phyloP scores from a whole-genome alignment of 2,888 invertebrate genomes.

The Tiliacea aurago region DNA sequence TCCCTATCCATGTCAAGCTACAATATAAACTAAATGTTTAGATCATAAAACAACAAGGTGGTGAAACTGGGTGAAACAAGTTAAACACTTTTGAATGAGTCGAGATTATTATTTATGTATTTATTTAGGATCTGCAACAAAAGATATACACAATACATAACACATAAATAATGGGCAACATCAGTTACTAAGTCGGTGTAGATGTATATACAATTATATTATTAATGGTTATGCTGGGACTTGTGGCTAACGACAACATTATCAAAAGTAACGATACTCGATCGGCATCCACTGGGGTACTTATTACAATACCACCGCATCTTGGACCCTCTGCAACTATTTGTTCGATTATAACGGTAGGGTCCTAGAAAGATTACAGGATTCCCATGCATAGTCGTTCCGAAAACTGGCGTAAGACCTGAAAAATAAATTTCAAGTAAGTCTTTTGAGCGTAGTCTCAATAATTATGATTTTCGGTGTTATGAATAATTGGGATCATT shows the following conservation, averaged over 20 bases:
- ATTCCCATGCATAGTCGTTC: constrained; percentile 47
- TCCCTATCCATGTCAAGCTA: not conserved
- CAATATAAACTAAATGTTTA: not conserved
- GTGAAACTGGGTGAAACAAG: not conserved
- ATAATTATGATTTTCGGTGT: not conserved
- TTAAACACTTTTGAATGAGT: not conserved
- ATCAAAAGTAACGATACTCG: constrained; percentile 43
- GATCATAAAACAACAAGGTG: not conserved
- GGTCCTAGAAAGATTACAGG: constrained; percentile 52
- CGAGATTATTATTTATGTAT: not conserved
- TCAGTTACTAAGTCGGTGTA: no score
- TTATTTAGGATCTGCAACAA: no score
- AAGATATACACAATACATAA: not conserved
- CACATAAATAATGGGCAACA: no score
- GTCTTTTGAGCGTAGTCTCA: no score
- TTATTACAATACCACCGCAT: constrained; percentile 54
- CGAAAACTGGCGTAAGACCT: constrained; percentile 27
- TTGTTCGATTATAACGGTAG: constrained; percentile 50
- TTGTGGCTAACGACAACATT: constrained; percentile 21
- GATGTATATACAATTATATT: not conserved
- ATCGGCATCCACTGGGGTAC: constrained; percentile 38
- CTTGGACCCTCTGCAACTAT: constrained; percentile 34
- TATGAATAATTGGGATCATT: not conserved
- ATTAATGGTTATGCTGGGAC: constrained; percentile 48
- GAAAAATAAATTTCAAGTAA: not conserved